Evolutionary conservation across 2,888 invertebrate genomes (phyloP), one percentile per base, ranked within the genome.

Genomic region (Creontiades dilutus): DNA sequence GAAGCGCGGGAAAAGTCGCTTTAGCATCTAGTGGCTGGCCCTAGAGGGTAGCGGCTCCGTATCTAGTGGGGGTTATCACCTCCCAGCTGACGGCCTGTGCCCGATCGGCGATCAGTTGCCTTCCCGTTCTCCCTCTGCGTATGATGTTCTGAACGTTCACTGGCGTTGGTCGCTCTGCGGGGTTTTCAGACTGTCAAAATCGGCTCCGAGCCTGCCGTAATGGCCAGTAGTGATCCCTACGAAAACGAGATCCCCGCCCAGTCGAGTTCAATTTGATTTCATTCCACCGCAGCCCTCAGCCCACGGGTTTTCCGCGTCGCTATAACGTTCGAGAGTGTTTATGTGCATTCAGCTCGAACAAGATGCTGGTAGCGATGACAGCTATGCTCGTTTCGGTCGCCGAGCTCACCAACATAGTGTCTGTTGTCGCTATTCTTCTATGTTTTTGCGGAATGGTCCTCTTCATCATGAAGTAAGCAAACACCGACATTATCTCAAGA

Each of bases 371-470:
- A 88, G 92, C 94, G 92, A 93, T 95, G 94, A 94, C 95, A 92
- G 94, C 95, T 92, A 95, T 95, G 94, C 93, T 95, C 92, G 94
- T 96, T 92, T 96, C 96, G 91, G 94, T 96, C 93, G 96, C 96
- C 91, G 96, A 96, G 93, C 94, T 96, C 93, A 95, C 96, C 92
- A 96, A 96, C 94, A 95, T 96, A 93, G 95, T 96, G 93, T 96
- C 96, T 92, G 96, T 96, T 93, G 94, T 96, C 92, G 96, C 95
- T 84, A 95, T 96, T 91, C 94, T 96, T 90, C 94, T 96, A 92
- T 96, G 96, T 93, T 95, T 96, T 92, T 96, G 96, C 93, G 95
- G 95, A 91, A 96, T 96, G 95, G 95, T 96, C 92, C 94, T 96
- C 92, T 96, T 96, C 93, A 95, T 96, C 92, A 95, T 96, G 93